Evolutionary conservation across 2,888 invertebrate species (phyloP).

Genomic region (Epinotia brunnichana): DNA sequence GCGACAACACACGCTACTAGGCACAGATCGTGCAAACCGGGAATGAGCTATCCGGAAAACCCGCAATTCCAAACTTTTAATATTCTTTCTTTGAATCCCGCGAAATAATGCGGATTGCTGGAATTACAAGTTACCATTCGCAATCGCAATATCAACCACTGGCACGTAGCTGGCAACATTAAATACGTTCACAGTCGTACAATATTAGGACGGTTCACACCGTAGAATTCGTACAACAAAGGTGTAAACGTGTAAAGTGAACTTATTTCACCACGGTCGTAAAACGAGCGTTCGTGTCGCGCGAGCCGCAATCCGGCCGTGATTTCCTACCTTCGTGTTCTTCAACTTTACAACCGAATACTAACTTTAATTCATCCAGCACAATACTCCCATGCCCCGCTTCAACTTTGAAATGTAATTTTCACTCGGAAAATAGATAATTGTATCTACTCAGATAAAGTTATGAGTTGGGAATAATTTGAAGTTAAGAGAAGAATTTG

Average conservation of each 20-base stretch:
- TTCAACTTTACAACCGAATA: slow-evolving; percentile 45
- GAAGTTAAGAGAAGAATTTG: slow-evolving; percentile 25
- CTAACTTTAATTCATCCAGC: slow-evolving; percentile 48
- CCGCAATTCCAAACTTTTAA: slow-evolving; percentile 3
- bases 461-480: slow-evolving; percentile 38
- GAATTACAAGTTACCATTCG: neutral
- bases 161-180: slow-evolving; percentile 10
- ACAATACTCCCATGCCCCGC: slow-evolving; percentile 36
- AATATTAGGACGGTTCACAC: slow-evolving; percentile 9
- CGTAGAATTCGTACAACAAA: slow-evolving; percentile 51
- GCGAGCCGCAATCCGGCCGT: slow-evolving; percentile 48
- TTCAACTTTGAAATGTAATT: slow-evolving; percentile 43
- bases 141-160: slow-evolving; percentile 1
- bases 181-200: slow-evolving; percentile 18
- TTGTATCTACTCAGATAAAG: slow-evolving; percentile 41
- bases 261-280: slow-evolving; percentile 61
- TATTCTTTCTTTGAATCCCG: neutral
- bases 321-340: slow-evolving; percentile 53
- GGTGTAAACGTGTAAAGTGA: slow-evolving; percentile 59
- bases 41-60: slow-evolving; percentile 11
- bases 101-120: neutral
- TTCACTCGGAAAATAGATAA: slow-evolving; percentile 44
- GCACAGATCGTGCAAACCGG: neutral
- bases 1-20: neutral
- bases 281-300: slow-evolving; percentile 52